These are phyloP conservation scores for Poecilus cupreus DNA, from an alignment of 2,888 invertebrate species.

Conservation along the genomic window DNA sequence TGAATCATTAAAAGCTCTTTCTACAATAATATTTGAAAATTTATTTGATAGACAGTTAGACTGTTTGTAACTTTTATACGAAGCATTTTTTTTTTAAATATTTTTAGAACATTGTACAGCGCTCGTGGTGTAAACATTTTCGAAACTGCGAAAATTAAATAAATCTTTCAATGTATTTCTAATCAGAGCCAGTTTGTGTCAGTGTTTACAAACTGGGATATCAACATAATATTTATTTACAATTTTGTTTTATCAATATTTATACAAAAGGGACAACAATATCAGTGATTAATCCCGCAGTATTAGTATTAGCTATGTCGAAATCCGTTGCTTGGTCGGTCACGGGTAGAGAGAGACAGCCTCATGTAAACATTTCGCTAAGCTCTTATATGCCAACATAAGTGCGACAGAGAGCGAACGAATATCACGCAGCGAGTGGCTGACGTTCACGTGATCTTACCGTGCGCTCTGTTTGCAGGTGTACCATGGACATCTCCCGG, in stretches of 20 bases:
- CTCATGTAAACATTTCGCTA: slow-evolving; percentile 48
- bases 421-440: slow-evolving; percentile 64
- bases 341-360: slow-evolving; percentile 41
- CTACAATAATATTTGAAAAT: no score
- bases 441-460: slow-evolving; percentile 71
- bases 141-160: no score
- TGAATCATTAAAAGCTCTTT: no score
- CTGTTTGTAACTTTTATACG: no score
- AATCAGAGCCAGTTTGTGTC: neutral
- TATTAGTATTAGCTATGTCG: neutral
- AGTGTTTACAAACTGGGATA: neutral
- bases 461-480: slow-evolving; percentile 69
- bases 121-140: no score
- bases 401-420: slow-evolving; percentile 9
- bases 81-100: no score
- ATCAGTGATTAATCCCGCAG: slow-evolving; percentile 21
- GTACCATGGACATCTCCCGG: slow-evolving; percentile 67
- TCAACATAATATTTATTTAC: slow-evolving; percentile 26
- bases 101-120: no score
- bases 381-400: neutral
- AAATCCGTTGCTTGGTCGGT: slow-evolving; percentile 13
- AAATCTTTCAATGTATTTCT: neutral
- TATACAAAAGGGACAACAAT: neutral
- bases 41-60: no score
- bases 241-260: slow-evolving; percentile 1